Percentiles rank a stretch among this genome's conserved stretches.
These are phyloP conservation scores for Thereva unica DNA, from an alignment of 2,888 invertebrate genomes.

Conservation along the genomic window DNA sequence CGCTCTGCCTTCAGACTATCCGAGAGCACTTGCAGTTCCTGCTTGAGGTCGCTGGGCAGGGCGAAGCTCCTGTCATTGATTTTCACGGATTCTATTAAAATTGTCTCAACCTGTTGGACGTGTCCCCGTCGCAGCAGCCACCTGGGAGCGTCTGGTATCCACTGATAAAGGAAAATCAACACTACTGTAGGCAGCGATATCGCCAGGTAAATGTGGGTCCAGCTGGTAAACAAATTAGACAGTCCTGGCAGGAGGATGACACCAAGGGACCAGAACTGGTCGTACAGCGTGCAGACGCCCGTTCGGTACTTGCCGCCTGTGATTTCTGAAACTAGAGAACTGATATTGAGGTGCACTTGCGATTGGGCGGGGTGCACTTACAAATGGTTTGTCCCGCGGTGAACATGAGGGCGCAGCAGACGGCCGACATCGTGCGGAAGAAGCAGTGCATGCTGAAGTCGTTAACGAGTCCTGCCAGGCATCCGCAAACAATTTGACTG, in stretches of 20 bases:
- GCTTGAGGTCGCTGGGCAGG: slow-evolving; percentile 8
- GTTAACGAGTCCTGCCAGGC: slow-evolving; percentile 55
- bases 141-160: slow-evolving; percentile 60
- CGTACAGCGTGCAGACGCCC: slow-evolving; percentile 56
- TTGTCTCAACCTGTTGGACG: slow-evolving; percentile 52
- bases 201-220: slow-evolving; percentile 58
- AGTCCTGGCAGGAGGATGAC: slow-evolving; percentile 57
- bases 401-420: slow-evolving; percentile 59
- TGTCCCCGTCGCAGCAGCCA: slow-evolving; percentile 56
- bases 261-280: slow-evolving; percentile 60
- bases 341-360: slow-evolving; percentile 7
- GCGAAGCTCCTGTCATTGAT: slow-evolving; percentile 52
- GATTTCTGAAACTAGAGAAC: slow-evolving; percentile 55
- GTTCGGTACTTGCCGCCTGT: slow-evolving; percentile 55
- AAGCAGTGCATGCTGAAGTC: slow-evolving; percentile 56
- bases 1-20: slow-evolving; percentile 48
- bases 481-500: slow-evolving; percentile 56
- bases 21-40: slow-evolving; percentile 50
- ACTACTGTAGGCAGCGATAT: slow-evolving; percentile 58
- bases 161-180: slow-evolving; percentile 54
- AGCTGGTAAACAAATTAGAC: slow-evolving; percentile 54
- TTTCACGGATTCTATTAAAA: slow-evolving; percentile 52
- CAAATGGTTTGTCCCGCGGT: slow-evolving; percentile 58
- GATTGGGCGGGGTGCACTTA: slow-evolving; percentile 46
- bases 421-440: slow-evolving; percentile 57